A percentile compares a stretch with the other conserved stretches of the same genome.
Evolutionary conservation across 2,113 vertebrate species (phyloP).

Genomic region (Ailuropoda melanoleuca): DNA sequence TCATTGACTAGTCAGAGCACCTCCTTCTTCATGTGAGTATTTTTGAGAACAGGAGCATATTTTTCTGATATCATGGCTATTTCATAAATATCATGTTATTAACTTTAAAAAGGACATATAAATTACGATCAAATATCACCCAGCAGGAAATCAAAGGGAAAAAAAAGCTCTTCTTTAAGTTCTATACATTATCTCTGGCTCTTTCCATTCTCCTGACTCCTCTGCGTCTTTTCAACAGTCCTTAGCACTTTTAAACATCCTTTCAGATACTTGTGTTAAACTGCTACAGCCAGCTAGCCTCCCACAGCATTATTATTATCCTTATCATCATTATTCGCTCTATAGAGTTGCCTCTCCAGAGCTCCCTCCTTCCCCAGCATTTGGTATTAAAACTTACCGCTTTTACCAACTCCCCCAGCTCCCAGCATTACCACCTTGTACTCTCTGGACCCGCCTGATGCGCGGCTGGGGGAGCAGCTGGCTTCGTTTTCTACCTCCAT

Average conservation of each 20-base stretch:
- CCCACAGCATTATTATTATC: neutral
- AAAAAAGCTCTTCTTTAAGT: conserved; percentile 35
- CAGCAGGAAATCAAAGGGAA: neutral
- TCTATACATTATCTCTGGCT: neutral
- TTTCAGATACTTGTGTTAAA: neutral
- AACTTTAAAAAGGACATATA: neutral
- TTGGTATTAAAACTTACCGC: conserved; percentile 83
- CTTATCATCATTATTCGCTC: neutral
- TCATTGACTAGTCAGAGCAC: neutral
- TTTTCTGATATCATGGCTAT: neutral
- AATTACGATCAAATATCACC: neutral
- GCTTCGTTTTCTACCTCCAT: conserved; percentile 84
- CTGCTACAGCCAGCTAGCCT: neutral
- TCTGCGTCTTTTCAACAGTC: neutral
- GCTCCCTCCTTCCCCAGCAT: conserved; percentile 42
- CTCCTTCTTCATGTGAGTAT: neutral
- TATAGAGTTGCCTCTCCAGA: neutral
- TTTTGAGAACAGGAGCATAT: conserved; percentile 8
- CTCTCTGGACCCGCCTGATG: conserved; percentile 82
- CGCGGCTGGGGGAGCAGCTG: conserved; percentile 70
- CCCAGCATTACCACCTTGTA: conserved; percentile 87
- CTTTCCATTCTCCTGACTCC: conserved; percentile 74
- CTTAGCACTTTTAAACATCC: conserved; percentile 32
- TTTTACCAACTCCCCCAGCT: conserved; percentile 86
- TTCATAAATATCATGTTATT: neutral